Percentiles rank a stretch among this genome's conserved stretches.
Evolutionary conservation across 2,888 invertebrate species (phyloP).

Genomic region (Cryptus viduatorius): DNA sequence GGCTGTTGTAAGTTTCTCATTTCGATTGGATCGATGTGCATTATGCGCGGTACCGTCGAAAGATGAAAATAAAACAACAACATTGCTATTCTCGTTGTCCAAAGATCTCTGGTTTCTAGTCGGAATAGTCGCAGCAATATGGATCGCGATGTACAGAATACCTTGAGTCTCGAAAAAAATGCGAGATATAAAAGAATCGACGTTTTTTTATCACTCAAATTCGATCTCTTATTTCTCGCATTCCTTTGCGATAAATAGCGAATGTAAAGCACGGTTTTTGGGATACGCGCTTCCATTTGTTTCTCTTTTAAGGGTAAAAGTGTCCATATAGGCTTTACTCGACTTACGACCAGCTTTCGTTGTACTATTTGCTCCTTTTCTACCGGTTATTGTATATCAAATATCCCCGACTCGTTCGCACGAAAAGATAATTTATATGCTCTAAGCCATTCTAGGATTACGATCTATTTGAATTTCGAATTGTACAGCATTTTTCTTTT

Average conservation of each 20-base stretch:
- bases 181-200: background rate
- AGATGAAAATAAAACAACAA: constrained; percentile 4
- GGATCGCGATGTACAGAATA: constrained; percentile 17
- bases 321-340: constrained; percentile 18
- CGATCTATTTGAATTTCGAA: constrained; percentile 32
- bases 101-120: constrained; percentile 58
- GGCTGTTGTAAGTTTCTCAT: constrained; percentile 19
- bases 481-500: constrained; percentile 58
- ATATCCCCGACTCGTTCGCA: constrained; percentile 19
- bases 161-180: constrained; percentile 12
- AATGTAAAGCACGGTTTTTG: background rate
- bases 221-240: constrained; percentile 2
- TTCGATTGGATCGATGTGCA: constrained; percentile 11
- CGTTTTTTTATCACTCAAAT: background rate
- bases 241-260: background rate
- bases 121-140: constrained; percentile 40
- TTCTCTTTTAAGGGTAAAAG: background rate
- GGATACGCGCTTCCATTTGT: background rate
- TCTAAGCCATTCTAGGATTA: constrained; percentile 15
- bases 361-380: constrained; percentile 18
- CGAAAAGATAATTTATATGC: constrained; percentile 19
- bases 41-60: background rate
- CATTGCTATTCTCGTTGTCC: constrained; percentile 1
- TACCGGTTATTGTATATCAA: background rate
- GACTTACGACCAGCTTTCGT: constrained; percentile 42